A percentile compares a stretch with the other conserved stretches of the same genome.
phyloP scores from a whole-genome alignment of 2,888 invertebrate species.

The Leptinotarsa juncta region DNA sequence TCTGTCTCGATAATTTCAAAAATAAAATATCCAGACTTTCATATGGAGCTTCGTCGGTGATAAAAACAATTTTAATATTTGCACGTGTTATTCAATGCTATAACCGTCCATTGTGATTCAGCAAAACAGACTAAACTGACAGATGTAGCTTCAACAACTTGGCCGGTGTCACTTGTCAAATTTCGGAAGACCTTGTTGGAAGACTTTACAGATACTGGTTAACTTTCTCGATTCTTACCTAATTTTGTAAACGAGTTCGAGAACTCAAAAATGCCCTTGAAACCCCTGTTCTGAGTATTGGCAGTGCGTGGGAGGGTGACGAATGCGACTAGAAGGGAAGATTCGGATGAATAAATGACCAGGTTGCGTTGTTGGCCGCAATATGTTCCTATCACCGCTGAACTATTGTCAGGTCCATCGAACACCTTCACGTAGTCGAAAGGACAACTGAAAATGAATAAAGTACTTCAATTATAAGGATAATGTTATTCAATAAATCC shows the following conservation, averaged over 20 bases:
- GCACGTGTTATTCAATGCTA: no score
- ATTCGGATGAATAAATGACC: conserved; percentile 94
- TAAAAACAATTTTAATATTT: no score
- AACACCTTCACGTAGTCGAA: conserved; percentile 98
- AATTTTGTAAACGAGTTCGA: conserved; percentile 98
- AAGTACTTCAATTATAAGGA: conserved; percentile 56
- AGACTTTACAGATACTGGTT: not conserved
- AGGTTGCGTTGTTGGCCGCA: conserved; percentile 97
- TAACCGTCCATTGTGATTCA: no score
- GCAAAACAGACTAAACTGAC: no score
- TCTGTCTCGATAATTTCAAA: no score
- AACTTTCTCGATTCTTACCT: conserved; percentile 72
- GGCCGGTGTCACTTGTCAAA: no score
- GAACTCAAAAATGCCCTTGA: conserved; percentile 98
- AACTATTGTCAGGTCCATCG: conserved; percentile 91
- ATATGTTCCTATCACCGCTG: conserved; percentile 94
- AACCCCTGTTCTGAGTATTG: conserved; percentile 97
- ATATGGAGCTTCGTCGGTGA: no score
- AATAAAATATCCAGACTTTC: no score
- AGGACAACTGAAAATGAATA: conserved; percentile 82
- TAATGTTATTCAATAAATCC: no score
- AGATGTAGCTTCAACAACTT: no score
- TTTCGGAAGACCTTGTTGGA: no score
- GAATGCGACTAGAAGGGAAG: conserved; percentile 91
- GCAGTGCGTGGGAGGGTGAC: conserved; percentile 90